Conservation (phyloP, 2,888 invertebrate species). For the Parnassius glacialis region DNA sequence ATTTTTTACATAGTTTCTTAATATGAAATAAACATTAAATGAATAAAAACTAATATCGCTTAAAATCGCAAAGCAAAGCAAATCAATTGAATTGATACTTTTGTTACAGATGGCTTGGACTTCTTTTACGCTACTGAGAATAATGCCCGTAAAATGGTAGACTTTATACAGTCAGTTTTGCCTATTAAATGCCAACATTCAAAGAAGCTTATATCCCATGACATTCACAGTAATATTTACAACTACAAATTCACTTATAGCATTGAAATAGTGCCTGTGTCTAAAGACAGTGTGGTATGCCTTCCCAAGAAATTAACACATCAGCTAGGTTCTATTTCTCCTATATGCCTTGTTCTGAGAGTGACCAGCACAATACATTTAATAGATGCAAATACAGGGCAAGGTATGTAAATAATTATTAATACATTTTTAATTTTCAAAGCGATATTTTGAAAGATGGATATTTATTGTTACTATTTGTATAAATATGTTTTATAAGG, state of each 20-base stretch:
- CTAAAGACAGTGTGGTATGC: slow-evolving; percentile 96
- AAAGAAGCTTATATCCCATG: slow-evolving; percentile 97
- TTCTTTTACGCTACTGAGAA: slow-evolving; percentile 95
- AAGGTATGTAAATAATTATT: slow-evolving; percentile 78
- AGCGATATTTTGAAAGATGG: no score
- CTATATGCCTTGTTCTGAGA: slow-evolving; percentile 92
- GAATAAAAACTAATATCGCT: no score
- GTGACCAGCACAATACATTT: slow-evolving; percentile 95
- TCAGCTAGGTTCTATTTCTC: slow-evolving; percentile 92
- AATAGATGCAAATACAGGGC: slow-evolving; percentile 94
- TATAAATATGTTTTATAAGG: no score
- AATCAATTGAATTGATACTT: background rate
- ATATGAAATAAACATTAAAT: no score
- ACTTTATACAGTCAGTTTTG: slow-evolving; percentile 93
- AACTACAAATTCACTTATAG: slow-evolving; percentile 98
- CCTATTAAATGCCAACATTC: slow-evolving; percentile 94
- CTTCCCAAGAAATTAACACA: slow-evolving; percentile 92
- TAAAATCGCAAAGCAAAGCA: no score
- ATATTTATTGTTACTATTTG: no score
- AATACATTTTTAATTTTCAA: no score
- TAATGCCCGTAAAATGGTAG: slow-evolving; percentile 96
- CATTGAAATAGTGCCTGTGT: slow-evolving; percentile 97
- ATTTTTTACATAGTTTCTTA: no score
- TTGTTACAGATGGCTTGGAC: slow-evolving; percentile 91
- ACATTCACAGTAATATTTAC: slow-evolving; percentile 97